These are phyloP conservation scores for Dicyrtoma fusca DNA, from an alignment of 2,888 invertebrate genomes.

Conservation along the genomic window DNA sequence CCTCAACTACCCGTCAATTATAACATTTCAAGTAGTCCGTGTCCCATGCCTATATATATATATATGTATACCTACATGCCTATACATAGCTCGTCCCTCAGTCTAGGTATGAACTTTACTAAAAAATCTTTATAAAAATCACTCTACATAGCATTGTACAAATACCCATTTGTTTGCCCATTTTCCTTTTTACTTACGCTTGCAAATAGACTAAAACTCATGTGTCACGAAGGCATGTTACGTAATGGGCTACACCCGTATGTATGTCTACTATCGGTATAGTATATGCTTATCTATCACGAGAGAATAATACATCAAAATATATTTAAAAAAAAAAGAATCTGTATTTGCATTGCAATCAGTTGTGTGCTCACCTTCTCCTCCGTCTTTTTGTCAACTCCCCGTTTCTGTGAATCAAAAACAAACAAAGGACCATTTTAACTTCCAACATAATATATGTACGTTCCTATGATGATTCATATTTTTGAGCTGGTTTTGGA, in stretches of 20 bases:
- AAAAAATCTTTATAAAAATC: too few relatives aligned
- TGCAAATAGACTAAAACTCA: neutral
- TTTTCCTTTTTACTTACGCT: neutral
- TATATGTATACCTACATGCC: neutral
- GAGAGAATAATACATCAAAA: neutral
- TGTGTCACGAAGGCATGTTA: too few relatives aligned
- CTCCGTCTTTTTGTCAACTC: conserved; percentile 35
- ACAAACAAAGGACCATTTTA: conserved; percentile 1
- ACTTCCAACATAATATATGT: conserved; percentile 1
- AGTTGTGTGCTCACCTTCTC: conserved; percentile 27
- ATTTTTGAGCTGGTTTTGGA: too few relatives aligned
- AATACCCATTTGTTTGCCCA: neutral
- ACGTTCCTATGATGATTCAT: conserved; percentile 11
- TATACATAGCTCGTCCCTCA: neutral
- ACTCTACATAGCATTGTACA: neutral
- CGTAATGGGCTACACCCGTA: too few relatives aligned
- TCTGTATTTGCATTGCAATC: conserved; percentile 8
- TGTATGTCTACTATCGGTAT: too few relatives aligned
- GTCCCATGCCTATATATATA: neutral
- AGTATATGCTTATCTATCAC: neutral
- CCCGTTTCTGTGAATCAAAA: conserved; percentile 35
- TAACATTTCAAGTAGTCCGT: neutral
- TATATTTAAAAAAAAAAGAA: neutral
- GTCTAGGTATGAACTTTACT: too few relatives aligned
- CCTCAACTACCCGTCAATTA: neutral